Evolutionary conservation across 2,113 vertebrate species (phyloP).

Genomic region (Dolichotis patagonum): DNA sequence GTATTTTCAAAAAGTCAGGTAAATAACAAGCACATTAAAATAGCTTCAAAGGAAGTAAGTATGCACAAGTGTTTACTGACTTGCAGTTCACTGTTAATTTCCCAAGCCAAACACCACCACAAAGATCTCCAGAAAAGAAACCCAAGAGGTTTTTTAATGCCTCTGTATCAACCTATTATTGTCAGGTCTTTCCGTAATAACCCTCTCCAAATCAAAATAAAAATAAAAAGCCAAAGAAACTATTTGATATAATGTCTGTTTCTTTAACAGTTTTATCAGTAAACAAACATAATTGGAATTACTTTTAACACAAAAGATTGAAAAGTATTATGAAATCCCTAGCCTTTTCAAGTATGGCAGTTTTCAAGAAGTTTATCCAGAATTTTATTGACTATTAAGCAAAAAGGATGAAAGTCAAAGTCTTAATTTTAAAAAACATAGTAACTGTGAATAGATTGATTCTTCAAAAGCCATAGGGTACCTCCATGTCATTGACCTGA

Average conservation of each 20-base stretch:
- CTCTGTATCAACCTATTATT: neutral
- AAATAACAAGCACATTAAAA: slow-evolving; percentile 63
- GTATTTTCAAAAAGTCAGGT: slow-evolving; percentile 56
- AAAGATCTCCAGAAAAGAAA: slow-evolving; percentile 46
- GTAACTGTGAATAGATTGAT: neutral
- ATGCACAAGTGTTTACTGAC: neutral
- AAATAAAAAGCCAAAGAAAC: slow-evolving; percentile 23
- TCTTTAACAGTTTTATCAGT: slow-evolving; percentile 36
- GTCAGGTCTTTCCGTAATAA: slow-evolving; percentile 37
- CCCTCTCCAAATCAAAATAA: slow-evolving; percentile 48
- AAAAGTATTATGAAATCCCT: slow-evolving; percentile 14
- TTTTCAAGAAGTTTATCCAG: slow-evolving; percentile 35
- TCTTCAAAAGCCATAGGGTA: neutral
- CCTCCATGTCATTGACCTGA: slow-evolving; percentile 22
- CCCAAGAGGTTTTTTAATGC: neutral
- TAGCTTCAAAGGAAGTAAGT: slow-evolving; percentile 37
- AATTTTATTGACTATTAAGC: slow-evolving; percentile 2
- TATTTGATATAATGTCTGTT: slow-evolving; percentile 21
- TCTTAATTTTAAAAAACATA: slow-evolving; percentile 35
- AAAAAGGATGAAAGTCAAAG: slow-evolving; percentile 41
- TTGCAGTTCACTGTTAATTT: slow-evolving; percentile 6
- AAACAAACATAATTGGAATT: slow-evolving; percentile 29
- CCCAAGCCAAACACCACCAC: neutral
- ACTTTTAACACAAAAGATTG: slow-evolving; percentile 44
- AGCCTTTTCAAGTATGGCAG: neutral